Evolutionary conservation across 2,888 invertebrate species (phyloP), one percentile per base, ranked within the genome.

Genomic region (Pammene fasciana): DNA sequence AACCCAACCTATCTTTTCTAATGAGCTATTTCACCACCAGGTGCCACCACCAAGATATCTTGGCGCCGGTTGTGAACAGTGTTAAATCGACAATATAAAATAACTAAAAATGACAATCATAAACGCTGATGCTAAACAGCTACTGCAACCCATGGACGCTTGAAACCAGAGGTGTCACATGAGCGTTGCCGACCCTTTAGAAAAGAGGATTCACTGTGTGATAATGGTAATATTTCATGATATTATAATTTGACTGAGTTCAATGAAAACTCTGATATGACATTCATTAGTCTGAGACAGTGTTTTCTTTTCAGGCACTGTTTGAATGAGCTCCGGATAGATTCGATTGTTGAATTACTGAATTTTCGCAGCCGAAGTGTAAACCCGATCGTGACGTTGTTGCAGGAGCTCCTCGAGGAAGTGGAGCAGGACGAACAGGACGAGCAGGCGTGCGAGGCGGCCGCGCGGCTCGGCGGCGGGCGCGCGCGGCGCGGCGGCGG

Each of bases 361-460:
- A n/a, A 26, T 26, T 26, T 26, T 26, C 4, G 4, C 26, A 26
- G 26, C 26, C 26, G 26, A n/a, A n/a, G n/a, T n/a, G n/a, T n/a
- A n/a, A n/a, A n/a, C n/a, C n/a, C n/a, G n/a, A n/a, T 26, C 0
- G 52, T 26, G 3, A n/a, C n/a, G 41, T 52, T 41, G 48, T 70
- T 71, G 7, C 82, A 96, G 96, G 95, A 96, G 89, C 93, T 97
- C 82, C 92, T 97, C 75, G 94, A 95, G 81, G 95, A 96, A 84
- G 96, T 95, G 75, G 96, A 97, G 86, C 95, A 95, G 80, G 95
- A 96, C 86, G 95, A 96, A 81, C 93, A 94, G 72, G 94, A 96
- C 86, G 95, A 96, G 81, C 93, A 94, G 73, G 94, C 93, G 75
- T 91, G 93, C 74, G 88, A 92, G 75, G 94, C 92, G 73, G 93